Conservation (phyloP, 2,797 vertebrate species). For the Pipistrellus kuhlii region DNA sequence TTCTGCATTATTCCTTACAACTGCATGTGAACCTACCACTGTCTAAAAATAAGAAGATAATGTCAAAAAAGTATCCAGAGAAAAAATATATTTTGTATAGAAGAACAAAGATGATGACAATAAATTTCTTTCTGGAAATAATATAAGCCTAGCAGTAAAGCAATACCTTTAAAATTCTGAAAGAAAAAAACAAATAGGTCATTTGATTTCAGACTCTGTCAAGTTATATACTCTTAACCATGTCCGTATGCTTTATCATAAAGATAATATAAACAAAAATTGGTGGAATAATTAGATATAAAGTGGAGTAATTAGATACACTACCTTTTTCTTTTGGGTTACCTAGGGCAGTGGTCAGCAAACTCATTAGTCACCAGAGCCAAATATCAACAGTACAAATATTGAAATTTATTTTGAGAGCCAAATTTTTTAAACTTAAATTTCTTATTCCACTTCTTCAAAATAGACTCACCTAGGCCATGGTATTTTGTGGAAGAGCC, state of each 20-base stretch:
- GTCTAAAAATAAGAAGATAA: neutral
- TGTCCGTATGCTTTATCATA: neutral
- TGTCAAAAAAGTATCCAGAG: neutral
- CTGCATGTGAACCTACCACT: neutral
- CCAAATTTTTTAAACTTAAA: too few relatives aligned
- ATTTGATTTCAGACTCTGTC: neutral
- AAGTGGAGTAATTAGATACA: neutral
- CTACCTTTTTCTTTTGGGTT: neutral
- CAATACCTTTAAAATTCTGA: conserved; percentile 31
- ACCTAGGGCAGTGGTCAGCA: neutral
- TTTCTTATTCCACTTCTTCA: too few relatives aligned
- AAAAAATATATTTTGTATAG: neutral
- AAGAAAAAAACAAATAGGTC: neutral
- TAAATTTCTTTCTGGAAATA: neutral
- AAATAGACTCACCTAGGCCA: too few relatives aligned
- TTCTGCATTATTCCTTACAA: neutral
- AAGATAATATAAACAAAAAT: conserved; percentile 1
- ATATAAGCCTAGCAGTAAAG: neutral
- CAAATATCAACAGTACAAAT: too few relatives aligned
- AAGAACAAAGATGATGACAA: neutral
- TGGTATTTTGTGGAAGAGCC: too few relatives aligned
- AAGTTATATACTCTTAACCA: neutral
- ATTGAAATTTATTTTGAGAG: too few relatives aligned
- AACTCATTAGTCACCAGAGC: too few relatives aligned
- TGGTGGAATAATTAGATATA: neutral